Base-by-base conservation (phyloP, 2,888 invertebrate genomes). In the Leptarthrus brevirostris region DNA sequence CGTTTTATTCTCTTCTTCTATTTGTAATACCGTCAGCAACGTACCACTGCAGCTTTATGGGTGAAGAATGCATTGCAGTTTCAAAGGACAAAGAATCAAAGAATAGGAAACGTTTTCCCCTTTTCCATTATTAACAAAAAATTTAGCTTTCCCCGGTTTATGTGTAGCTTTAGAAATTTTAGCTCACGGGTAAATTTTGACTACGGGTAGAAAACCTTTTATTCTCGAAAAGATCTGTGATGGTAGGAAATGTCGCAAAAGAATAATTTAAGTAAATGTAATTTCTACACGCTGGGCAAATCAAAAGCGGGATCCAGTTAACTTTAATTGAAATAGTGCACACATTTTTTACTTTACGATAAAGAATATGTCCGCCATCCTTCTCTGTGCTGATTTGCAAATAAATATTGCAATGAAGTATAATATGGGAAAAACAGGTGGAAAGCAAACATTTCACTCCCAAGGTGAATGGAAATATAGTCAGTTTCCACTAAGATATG, bases 121-220 rank as follows among this genome's bases (percentile, higher is more conserved):
- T 49, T 16, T 49, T 44, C n/a, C 18, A 49, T 49, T 18, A 18
- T 16, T n/a, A 14, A 49, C 49, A 49, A 49, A 49, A 49, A 49
- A 49, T 49, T 49, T 49, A 49, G 49, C 49, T 49, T 49, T 49
- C n/a, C 18, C 49, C 14, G 18, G 49, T 49, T 49, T 49, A 49
- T 20, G 49, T 49, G 40, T 1, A 49, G 14, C 49, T 49, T 49
- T 16, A 16, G 49, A 49, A 49, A 49, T 49, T 49, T 49, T 20
- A 2, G 49, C 49, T 49, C 49, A 3, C 18, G 49, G 49, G 49
- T 49, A 49, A 8, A 49, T 49, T 49, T 49, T 49, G 49, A 49
- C 49, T 16, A 49, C 49, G 20, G 18, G 16, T 49, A 49, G 49
- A 49, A 49, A 49, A 18, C 16, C 49, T 49, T 49, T 49, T 49